Evolutionary conservation across 2,888 invertebrate species (phyloP).

Genomic region (Melanchra persicariae): DNA sequence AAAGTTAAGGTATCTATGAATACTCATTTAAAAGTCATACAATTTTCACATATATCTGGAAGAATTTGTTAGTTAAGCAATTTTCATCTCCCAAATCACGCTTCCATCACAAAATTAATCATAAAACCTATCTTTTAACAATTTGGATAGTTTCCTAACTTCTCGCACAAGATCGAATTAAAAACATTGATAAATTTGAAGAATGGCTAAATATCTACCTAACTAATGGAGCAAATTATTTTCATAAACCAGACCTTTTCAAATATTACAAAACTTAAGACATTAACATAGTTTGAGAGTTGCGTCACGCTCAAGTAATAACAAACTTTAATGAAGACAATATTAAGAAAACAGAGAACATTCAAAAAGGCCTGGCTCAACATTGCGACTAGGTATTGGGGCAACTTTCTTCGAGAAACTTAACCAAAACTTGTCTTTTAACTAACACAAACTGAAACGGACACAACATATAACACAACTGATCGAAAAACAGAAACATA

Average conservation of each 20-base stretch:
- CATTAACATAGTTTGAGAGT: conserved; percentile 60
- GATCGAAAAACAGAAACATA: conserved; percentile 76
- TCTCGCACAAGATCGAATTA: conserved; percentile 84
- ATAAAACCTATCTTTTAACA: conserved; percentile 76
- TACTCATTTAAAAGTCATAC: neutral
- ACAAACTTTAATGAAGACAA: conserved; percentile 67
- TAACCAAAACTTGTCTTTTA: conserved; percentile 78
- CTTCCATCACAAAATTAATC: conserved; percentile 69
- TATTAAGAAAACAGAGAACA: conserved; percentile 63
- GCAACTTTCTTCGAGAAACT: conserved; percentile 83
- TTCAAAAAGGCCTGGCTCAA: conserved; percentile 83
- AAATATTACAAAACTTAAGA: conserved; percentile 71
- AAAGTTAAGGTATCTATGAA: conserved; percentile 10
- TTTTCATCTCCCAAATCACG: conserved; percentile 65
- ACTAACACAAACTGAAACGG: conserved; percentile 75
- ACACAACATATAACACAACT: conserved; percentile 71
- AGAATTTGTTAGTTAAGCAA: conserved; percentile 28
- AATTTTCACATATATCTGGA: conserved; percentile 23
- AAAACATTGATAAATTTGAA: conserved; percentile 84
- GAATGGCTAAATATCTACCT: conserved; percentile 89
- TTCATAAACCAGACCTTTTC: conserved; percentile 85
- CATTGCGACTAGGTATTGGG: conserved; percentile 88
- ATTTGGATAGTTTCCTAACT: conserved; percentile 73
- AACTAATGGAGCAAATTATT: conserved; percentile 89
- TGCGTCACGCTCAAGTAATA: conserved; percentile 64